phyloP scores from a whole-genome alignment of 2,888 invertebrate species.

The Toxonevra muliebris region DNA sequence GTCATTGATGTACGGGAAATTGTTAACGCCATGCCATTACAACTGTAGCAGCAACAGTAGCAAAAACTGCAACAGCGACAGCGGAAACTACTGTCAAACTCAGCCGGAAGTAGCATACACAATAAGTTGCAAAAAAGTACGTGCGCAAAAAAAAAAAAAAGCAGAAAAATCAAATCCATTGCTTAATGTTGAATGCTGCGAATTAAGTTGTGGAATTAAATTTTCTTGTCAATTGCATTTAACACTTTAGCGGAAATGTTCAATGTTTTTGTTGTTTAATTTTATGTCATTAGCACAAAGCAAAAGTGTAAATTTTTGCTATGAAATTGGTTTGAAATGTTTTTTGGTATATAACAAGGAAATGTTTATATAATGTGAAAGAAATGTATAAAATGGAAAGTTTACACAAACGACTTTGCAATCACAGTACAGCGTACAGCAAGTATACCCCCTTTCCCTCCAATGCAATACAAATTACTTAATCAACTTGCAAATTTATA shows the following conservation, averaged over 20 bases:
- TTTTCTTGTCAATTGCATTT: too few relatives aligned
- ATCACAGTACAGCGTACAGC: too few relatives aligned
- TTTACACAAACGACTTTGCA: too few relatives aligned
- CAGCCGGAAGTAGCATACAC: background rate
- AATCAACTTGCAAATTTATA: too few relatives aligned
- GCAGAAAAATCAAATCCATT: background rate
- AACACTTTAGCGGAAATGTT: background rate
- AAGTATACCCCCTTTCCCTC: too few relatives aligned
- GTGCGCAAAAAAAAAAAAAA: background rate
- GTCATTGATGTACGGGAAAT: background rate
- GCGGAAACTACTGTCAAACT: background rate
- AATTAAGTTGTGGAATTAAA: too few relatives aligned
- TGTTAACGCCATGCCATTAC: conserved; percentile 2
- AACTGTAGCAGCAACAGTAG: conserved; percentile 25
- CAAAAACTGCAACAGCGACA: conserved; percentile 17
- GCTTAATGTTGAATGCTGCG: too few relatives aligned
- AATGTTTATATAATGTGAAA: too few relatives aligned
- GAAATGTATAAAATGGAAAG: too few relatives aligned
- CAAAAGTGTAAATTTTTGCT: background rate
- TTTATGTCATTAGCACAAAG: background rate
- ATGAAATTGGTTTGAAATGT: too few relatives aligned
- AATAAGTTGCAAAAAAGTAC: background rate
- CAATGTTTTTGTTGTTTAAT: background rate
- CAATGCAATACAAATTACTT: too few relatives aligned
- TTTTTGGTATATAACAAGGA: too few relatives aligned